Evolutionary conservation across 2,113 vertebrate species (phyloP).

Genomic region (Neogale vison): DNA sequence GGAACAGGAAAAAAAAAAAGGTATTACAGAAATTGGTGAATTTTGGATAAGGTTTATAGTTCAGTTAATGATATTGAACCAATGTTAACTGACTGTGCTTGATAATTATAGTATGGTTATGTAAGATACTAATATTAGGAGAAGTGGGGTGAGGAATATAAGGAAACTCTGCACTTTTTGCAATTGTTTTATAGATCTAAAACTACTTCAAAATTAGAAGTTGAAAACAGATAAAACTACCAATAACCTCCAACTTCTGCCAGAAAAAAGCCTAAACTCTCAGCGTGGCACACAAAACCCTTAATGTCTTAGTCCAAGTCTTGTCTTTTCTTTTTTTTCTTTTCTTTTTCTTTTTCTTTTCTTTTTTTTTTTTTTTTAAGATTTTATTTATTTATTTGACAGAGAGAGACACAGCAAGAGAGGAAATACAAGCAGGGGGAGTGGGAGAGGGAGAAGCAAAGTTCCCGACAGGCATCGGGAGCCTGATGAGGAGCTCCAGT

Average conservation of each 20-base stretch:
- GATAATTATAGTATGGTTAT: not conserved
- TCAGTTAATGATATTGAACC: not conserved
- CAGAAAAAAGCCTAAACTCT: not conserved
- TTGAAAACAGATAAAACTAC: not conserved
- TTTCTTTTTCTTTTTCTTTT: too few species aligned
- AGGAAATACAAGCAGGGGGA: too few species aligned
- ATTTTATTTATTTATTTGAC: too few species aligned
- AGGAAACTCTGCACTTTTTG: not conserved
- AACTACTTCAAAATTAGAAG: not conserved
- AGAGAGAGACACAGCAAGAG: too few species aligned
- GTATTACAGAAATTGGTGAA: not conserved
- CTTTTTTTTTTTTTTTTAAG: too few species aligned
- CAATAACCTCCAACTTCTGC: not conserved
- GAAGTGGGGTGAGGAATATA: not conserved
- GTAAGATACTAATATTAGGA: not conserved
- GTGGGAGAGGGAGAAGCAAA: too few species aligned
- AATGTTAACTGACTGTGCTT: not conserved
- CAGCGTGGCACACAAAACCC: not conserved
- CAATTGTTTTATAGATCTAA: not conserved
- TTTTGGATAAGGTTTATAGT: not conserved
- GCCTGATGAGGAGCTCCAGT: too few species aligned
- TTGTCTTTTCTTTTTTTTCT: not conserved
- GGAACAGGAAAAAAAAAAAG: not conserved
- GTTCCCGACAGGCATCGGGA: too few species aligned
- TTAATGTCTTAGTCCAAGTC: not conserved